Percentiles rank a stretch among this genome's conserved stretches.
Evolutionary conservation across 2,888 invertebrate genomes (phyloP).

Genomic region (Nomada lathburiana): DNA sequence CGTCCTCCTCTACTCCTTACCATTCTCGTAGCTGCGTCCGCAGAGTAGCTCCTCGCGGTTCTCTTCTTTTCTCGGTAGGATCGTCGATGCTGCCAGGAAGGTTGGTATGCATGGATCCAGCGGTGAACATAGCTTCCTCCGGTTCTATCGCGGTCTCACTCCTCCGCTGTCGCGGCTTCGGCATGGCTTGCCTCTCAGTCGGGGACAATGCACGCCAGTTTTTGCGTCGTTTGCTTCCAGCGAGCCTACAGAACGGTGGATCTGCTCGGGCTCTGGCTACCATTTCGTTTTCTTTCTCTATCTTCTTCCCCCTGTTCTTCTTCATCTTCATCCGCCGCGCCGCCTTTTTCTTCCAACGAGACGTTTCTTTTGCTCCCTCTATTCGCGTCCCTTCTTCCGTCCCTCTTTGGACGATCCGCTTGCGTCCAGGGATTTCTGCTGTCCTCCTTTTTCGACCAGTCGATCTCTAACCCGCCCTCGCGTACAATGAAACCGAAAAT

Average conservation of each 20-base stretch:
- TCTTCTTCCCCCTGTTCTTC: slow-evolving; percentile 61
- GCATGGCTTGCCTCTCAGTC: slow-evolving; percentile 66
- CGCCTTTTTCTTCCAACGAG: slow-evolving; percentile 34
- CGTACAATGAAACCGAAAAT: slow-evolving; percentile 77
- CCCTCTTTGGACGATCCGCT: not conserved
- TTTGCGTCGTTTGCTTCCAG: slow-evolving; percentile 82
- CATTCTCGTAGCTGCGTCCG: slow-evolving; percentile 19
- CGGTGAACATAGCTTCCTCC: slow-evolving; percentile 63
- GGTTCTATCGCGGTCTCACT: slow-evolving; percentile 45
- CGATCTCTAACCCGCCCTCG: slow-evolving; percentile 62
- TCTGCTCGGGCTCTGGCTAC: slow-evolving; percentile 58
- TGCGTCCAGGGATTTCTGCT: not conserved
- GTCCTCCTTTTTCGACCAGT: slow-evolving; percentile 28
- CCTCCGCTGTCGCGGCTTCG: slow-evolving; percentile 48
- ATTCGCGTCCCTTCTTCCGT: not conserved
- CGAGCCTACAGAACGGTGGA: slow-evolving; percentile 72
- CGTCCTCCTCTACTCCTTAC: slow-evolving; percentile 31
- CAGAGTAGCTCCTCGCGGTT: not conserved
- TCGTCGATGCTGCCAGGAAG: slow-evolving; percentile 61
- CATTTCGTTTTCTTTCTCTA: slow-evolving; percentile 57
- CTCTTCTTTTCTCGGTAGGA: slow-evolving; percentile 68
- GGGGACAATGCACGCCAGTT: slow-evolving; percentile 83
- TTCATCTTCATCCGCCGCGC: slow-evolving; percentile 30
- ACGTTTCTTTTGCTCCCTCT: slow-evolving; percentile 42
- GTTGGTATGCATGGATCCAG: slow-evolving; percentile 78